Base-by-base conservation (phyloP, 2,888 invertebrate genomes). In the Eumerus sabulonum region DNA sequence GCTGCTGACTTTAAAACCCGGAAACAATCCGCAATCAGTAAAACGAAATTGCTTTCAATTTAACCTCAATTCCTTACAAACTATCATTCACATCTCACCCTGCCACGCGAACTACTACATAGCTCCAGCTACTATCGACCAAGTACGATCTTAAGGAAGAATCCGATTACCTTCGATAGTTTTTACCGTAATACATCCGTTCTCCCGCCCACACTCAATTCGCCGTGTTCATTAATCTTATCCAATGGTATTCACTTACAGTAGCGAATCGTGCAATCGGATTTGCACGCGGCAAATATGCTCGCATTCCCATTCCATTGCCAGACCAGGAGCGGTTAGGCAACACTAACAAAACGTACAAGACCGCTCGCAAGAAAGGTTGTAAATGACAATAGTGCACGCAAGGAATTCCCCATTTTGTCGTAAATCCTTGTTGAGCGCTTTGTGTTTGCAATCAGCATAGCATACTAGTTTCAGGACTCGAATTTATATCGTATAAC, bases 201-300 rank as follows among this genome's bases (percentile, higher is more conserved):
- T 12, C 1, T 16, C 13, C 35, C 57, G 27, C 13, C 42, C 53
- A 59, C 27, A 38, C 7, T 36, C 36, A 45, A 59, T 60, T 54
- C 63, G 48, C 60, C 68, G 54, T 64, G 74, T 74, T 74, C 74
- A 79, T 79, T 79, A 74, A 79, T 79, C 74, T 79, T 59, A 63
- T 27, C 27, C 50, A 54, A 59, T 50, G 67, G 63, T 73, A 77
- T 73, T 77, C 62, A 67, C 73, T 68, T 59, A 17, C 13, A 0
- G 16, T 35, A 51, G 47, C 18, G 19, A 47, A 51, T 63, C 73
- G 63, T 73, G 63, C 57, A 73, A 63, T 73, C 42, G 63, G 59
- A 74, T 79, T 79, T 74, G 64, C 63, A 70, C 54, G 60, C 68
- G 16, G 36, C 40, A 63, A 74, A 74, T 70, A 59, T 74, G 74